Percentiles rank a stretch among this genome's conserved stretches.
Conservation (phyloP, 2,888 invertebrate genomes). For the Adineta ricciae region DNA sequence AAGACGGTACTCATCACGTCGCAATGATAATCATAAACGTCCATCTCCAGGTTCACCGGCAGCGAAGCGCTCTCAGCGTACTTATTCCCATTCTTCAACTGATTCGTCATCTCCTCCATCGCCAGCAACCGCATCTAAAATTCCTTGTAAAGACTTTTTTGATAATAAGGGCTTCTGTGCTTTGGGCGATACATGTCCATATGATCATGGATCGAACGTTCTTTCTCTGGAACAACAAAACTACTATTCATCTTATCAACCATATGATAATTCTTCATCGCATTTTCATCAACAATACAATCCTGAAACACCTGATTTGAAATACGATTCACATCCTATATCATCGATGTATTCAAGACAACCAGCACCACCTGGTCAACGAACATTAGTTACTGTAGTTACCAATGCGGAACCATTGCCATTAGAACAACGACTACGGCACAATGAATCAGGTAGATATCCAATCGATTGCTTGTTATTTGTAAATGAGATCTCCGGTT, state of each 20-base stretch:
- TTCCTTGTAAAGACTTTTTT: constrained; percentile 14
- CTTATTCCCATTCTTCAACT: background rate
- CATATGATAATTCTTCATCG: constrained; percentile 33
- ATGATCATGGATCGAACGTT: constrained; percentile 90
- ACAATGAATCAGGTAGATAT: background rate
- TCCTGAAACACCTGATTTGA: constrained; percentile 69
- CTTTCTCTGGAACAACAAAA: constrained; percentile 77
- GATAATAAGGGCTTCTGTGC: constrained; percentile 68
- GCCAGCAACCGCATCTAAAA: background rate
- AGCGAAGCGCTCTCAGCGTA: background rate
- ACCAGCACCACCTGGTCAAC: constrained; percentile 36
- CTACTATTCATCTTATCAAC: constrained; percentile 32
- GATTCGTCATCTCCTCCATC: background rate
- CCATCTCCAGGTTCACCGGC: background rate
- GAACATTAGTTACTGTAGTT: constrained; percentile 35
- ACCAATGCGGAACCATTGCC: constrained; percentile 37
- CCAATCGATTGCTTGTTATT: background rate
- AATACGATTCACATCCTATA: constrained; percentile 41
- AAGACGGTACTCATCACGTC: background rate
- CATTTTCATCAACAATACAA: constrained; percentile 56
- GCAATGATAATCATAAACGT: background rate
- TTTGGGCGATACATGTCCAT: constrained; percentile 88
- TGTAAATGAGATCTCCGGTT: background rate
- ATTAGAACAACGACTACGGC: constrained; percentile 37
- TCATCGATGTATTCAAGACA: constrained; percentile 37